phyloP scores from a whole-genome alignment of 2,797 vertebrate species.

The Tadarida brasiliensis region DNA sequence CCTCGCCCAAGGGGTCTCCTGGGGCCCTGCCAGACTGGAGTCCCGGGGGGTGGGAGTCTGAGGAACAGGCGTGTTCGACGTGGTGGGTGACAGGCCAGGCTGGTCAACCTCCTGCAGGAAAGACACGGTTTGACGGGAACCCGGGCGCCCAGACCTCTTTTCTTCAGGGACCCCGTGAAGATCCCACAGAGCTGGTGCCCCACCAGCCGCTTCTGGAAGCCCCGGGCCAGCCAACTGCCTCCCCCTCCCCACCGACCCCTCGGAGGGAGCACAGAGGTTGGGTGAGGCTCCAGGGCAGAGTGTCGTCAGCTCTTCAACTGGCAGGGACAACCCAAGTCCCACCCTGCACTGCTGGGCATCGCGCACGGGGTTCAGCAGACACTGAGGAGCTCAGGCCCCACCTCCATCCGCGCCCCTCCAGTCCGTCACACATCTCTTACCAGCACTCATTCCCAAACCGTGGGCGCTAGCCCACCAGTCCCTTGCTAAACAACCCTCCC shows the following conservation, averaged over 20 bases:
- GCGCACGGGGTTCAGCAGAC: accelerated
- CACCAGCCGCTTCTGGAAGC: background rate
- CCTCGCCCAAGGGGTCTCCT: accelerated
- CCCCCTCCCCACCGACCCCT: background rate
- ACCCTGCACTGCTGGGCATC: background rate
- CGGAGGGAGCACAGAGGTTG: accelerated
- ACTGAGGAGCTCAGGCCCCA: accelerated
- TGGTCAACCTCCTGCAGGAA: accelerated
- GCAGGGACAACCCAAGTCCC: background rate
- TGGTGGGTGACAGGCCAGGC: accelerated
- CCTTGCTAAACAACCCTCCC: no score
- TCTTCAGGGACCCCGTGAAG: accelerated
- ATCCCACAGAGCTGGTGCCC: accelerated
- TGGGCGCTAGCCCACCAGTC: accelerated
- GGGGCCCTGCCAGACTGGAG: background rate
- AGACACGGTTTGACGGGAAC: accelerated
- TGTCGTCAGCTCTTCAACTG: background rate
- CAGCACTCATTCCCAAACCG: accelerated
- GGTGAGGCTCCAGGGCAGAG: background rate
- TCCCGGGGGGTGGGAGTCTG: accelerated
- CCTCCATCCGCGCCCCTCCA: accelerated
- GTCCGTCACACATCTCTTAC: accelerated
- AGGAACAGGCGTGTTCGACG: accelerated
- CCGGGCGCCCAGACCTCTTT: background rate
- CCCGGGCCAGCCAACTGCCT: background rate